Conservation (phyloP, 2,113 vertebrate genomes). For the Miniopterus natalensis region DNA sequence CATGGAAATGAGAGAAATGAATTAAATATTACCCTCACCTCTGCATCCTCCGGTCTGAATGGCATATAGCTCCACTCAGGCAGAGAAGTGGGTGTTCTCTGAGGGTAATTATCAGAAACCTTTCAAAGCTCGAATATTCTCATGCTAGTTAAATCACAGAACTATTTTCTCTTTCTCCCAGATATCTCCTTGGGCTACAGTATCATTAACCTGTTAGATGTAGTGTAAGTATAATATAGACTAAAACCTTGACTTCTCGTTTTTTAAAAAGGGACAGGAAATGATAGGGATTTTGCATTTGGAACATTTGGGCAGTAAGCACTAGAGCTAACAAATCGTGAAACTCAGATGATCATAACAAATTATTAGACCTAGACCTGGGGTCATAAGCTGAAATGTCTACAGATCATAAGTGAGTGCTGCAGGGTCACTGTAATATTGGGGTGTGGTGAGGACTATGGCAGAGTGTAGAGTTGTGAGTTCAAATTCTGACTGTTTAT, state of each 20-base stretch:
- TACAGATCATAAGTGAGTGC: not conserved
- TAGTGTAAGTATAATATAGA: not conserved
- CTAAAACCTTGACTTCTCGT: not conserved
- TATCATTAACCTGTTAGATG: conserved; percentile 4
- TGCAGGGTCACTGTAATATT: not conserved
- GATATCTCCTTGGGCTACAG: not conserved
- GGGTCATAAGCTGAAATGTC: not conserved
- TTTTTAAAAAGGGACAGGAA: not conserved
- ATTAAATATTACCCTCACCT: conserved; percentile 15
- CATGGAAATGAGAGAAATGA: conserved; percentile 36
- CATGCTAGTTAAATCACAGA: not conserved
- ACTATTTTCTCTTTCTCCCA: not conserved
- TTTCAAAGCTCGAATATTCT: conserved; percentile 30
- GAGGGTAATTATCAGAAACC: conserved; percentile 3
- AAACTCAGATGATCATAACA: not conserved
- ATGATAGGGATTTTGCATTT: not conserved
- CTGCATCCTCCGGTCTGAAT: not conserved
- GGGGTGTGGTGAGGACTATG: not conserved
- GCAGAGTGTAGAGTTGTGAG: not conserved
- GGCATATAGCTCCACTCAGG: not conserved
- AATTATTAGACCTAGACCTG: not conserved
- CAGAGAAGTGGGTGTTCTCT: not conserved
- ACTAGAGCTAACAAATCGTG: not conserved
- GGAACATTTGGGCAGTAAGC: conserved; percentile 11
- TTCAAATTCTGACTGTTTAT: no score